Evolutionary conservation across 2,113 vertebrate species (phyloP).

Genomic region (Ceratotherium simum): DNA sequence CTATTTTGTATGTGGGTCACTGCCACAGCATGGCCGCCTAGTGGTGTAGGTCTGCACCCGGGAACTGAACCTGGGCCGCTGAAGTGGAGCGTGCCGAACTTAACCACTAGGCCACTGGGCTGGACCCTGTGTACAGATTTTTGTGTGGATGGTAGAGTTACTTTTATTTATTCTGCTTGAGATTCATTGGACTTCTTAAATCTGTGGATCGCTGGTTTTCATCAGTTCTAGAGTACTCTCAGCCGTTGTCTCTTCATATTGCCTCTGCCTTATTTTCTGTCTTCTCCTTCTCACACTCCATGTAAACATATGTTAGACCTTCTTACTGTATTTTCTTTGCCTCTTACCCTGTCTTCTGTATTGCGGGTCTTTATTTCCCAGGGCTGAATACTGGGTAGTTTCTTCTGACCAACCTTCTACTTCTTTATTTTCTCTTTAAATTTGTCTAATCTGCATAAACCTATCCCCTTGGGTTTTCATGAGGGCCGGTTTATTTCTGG

Average conservation of each 20-base stretch:
- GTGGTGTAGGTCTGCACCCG: no score
- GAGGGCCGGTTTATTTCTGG: neutral
- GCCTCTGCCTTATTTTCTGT: neutral
- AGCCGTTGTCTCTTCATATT: neutral
- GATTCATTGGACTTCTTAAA: neutral
- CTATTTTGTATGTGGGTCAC: no score
- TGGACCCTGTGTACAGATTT: neutral
- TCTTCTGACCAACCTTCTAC: neutral
- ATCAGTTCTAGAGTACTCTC: neutral
- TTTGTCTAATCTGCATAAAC: neutral
- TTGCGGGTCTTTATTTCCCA: neutral
- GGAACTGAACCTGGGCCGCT: no score
- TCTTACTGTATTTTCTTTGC: neutral
- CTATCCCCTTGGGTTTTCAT: neutral
- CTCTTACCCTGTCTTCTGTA: neutral
- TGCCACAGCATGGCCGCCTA: no score
- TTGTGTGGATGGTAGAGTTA: neutral
- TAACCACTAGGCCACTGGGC: no score
- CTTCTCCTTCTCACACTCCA: neutral
- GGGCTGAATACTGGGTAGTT: neutral
- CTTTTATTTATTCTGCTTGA: neutral
- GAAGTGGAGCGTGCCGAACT: no score
- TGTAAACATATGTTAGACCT: neutral
- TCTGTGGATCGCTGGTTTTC: neutral
- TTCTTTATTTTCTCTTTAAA: conserved; percentile 33